Evolutionary conservation across 2,888 invertebrate species (phyloP), one percentile per base, ranked within the genome.

Genomic region (Erpobdella octoculata): DNA sequence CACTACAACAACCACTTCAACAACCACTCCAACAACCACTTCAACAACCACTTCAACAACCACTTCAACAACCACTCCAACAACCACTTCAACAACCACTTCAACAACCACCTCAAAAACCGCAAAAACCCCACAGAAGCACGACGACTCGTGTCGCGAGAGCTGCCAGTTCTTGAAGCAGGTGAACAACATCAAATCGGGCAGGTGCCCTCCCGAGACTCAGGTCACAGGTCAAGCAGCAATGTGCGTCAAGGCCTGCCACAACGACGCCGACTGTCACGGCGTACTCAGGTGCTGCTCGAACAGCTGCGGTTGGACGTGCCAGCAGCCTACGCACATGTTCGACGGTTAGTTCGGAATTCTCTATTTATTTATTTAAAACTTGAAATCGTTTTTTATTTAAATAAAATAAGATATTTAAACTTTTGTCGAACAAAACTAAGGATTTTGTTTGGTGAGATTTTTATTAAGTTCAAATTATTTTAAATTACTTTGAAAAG

Each of bases 91-190:
- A n/a, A n/a, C n/a, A n/a, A n/a, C n/a, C n/a, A n/a, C n/a, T n/a
- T 25, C 18, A 6, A 58, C 58, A 21, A 58, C 58, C 8, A 41
- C 12, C 46, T 12, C 18, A n/a, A n/a, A n/a, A n/a, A n/a, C 12
- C 8, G 8, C 58, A 58, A n/a, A 58, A 58, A 58, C 62, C n/a
- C 53, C 58, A 70, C 64, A 64, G 48, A 46, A 62, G 12, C 68
- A n/a, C 33, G 72, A 69, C 38, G 36, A 18, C 25, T 79, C 79
- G 37, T 82, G 81, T 74, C 74, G 78, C n/a, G 72, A 77, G 62
- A 78, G 81, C 0, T 84, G 84, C 74, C 76, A 77, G 46, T 83
- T 82, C 74, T 75, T 83, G 58, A 77, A 78, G 28, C 74, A 77
- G 31, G 78, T 80, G 41, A 77, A 78, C 71, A 75, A 75, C 18